A percentile compares a stretch with the other conserved stretches of the same genome.
Evolutionary conservation across 2,888 invertebrate species (phyloP).

Genomic region (Galerucella pusilla): DNA sequence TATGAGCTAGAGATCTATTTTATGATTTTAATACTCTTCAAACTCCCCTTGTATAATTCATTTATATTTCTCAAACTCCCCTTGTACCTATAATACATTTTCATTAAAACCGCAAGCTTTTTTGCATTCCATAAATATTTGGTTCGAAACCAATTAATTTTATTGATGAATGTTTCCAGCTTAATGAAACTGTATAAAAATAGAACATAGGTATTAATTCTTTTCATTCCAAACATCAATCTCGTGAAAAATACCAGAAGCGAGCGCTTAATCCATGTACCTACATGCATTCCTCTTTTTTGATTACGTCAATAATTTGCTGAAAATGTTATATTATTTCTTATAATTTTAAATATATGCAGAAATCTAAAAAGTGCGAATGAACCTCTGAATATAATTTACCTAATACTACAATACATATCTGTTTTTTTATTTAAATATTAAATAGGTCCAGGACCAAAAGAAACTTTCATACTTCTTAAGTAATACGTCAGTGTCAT

Average conservation of each 20-base stretch:
- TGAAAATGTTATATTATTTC: too few species aligned
- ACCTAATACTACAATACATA: too few species aligned
- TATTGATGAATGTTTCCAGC: slow-evolving; percentile 17
- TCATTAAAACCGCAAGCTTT: neutral
- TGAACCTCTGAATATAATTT: too few species aligned
- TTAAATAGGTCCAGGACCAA: too few species aligned
- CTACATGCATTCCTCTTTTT: neutral
- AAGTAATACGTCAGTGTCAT: too few species aligned
- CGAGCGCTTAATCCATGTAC: neutral
- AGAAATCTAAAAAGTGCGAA: too few species aligned
- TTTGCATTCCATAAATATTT: slow-evolving; percentile 47
- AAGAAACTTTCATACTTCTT: too few species aligned
- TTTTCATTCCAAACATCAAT: neutral
- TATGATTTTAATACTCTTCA: too few species aligned
- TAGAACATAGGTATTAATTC: slow-evolving; percentile 2
- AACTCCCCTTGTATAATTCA: neutral
- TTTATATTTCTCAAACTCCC: neutral
- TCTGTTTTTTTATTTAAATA: too few species aligned
- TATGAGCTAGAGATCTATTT: too few species aligned
- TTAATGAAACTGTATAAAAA: slow-evolving; percentile 35
- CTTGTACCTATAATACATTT: neutral
- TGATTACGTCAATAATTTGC: slow-evolving; percentile 10
- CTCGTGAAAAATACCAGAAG: neutral
- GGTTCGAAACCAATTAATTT: slow-evolving; percentile 40
- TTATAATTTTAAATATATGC: too few species aligned